Percentiles rank a stretch among this genome's conserved stretches.
phyloP scores from a whole-genome alignment of 2,888 invertebrate genomes.

The Napeogenes inachia region DNA sequence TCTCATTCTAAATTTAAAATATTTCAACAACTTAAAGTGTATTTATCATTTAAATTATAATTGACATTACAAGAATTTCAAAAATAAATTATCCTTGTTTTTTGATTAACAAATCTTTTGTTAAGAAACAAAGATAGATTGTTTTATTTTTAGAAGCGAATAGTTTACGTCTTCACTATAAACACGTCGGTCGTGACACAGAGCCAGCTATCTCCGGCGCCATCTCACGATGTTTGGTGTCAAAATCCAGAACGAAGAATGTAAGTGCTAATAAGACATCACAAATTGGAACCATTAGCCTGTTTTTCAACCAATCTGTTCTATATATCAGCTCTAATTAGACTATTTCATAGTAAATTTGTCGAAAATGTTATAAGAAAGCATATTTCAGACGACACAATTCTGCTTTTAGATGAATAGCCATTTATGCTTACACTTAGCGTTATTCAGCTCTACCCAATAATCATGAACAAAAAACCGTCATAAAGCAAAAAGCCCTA shows the following conservation, averaged over 20 bases:
- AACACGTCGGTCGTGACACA: constrained; percentile 45
- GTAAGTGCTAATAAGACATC: constrained; percentile 44
- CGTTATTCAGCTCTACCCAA: constrained; percentile 20
- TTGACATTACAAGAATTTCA: too few species aligned
- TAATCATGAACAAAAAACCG: constrained; percentile 39
- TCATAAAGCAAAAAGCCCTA: constrained; percentile 54
- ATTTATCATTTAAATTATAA: too few species aligned
- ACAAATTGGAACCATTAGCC: constrained; percentile 57
- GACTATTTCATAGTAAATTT: constrained; percentile 36
- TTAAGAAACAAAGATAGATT: neutral
- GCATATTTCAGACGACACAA: constrained; percentile 15
- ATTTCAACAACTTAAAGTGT: constrained; percentile 7
- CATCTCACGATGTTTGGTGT: constrained; percentile 59
- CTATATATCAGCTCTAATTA: constrained; percentile 51
- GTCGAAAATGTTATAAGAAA: constrained; percentile 7
- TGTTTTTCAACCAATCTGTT: constrained; percentile 39
- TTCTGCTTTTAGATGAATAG: constrained; percentile 26
- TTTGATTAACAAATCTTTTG: neutral
- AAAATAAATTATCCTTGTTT: too few species aligned
- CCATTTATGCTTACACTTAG: constrained; percentile 6
- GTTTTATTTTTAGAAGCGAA: constrained; percentile 6
- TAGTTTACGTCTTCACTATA: constrained; percentile 17
- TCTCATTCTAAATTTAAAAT: neutral
- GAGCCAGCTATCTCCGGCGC: constrained; percentile 48
- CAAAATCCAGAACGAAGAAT: constrained; percentile 55